Evolutionary conservation across 2,797 vertebrate species (phyloP).

Genomic region (Enteromius viviparus): DNA sequence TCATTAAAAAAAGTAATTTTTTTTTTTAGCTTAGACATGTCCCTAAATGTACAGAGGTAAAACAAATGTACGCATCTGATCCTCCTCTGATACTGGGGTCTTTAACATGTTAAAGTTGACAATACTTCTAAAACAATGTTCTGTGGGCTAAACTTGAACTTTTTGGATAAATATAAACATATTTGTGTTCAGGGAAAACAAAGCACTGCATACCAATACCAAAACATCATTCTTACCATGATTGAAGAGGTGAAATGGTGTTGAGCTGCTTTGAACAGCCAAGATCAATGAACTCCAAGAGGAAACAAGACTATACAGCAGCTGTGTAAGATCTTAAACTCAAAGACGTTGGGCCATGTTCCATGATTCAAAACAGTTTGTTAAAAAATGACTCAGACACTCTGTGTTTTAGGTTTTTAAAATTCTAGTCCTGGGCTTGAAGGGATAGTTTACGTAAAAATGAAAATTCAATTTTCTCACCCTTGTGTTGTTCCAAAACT

Average conservation of each 20-base stretch:
- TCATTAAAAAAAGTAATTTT: too few relatives aligned
- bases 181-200: not conserved
- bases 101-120: not conserved
- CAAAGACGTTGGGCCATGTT: not conserved
- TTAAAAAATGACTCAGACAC: not conserved
- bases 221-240: slow-evolving; percentile 8
- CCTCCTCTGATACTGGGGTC: not conserved
- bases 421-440: not conserved
- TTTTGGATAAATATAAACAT: not conserved
- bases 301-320: slow-evolving; percentile 5
- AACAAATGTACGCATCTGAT: not conserved
- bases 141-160: not conserved
- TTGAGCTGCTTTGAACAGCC: slow-evolving; percentile 9
- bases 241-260: not conserved
- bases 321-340: not conserved
- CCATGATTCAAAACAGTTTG: slow-evolving; percentile 11
- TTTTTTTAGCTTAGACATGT: too few relatives aligned
- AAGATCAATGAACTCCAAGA: slow-evolving; percentile 1
- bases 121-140: not conserved
- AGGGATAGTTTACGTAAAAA: not conserved
- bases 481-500: not conserved
- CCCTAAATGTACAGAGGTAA: too few relatives aligned
- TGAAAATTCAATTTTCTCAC: not conserved
- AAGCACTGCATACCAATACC: slow-evolving; percentile 12
- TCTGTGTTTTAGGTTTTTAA: not conserved